Evolutionary conservation across 1,140 invertebrate genomes (phyloP), one percentile per base, ranked within the genome.

Genomic region (Teleopsis dalmanni): DNA sequence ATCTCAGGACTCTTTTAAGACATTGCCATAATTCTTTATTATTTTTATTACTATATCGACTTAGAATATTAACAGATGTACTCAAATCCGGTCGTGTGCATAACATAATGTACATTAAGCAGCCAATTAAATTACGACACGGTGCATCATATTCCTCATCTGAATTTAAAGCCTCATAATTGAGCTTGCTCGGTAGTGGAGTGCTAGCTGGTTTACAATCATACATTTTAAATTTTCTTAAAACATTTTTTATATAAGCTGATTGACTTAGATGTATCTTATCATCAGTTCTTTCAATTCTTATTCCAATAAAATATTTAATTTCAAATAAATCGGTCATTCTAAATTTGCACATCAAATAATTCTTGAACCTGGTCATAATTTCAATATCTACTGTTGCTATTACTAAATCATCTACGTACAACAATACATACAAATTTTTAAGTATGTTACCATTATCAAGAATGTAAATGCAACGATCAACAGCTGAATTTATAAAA

Each of bases 331-430:
- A 57, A 16, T 57, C 53, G 21, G 36, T 47, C 53, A 55, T 55
- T 34, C 31, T 44, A 50, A 47, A 54, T 43, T 42, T 55, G 36
- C 9, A 34, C 50, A 53, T 58, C 53, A 59, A 45, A 50, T 55
- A 59, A 18, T 43, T 42, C 49, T 58, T 58, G 44, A 55, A 56
- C 6, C 41, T 51, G 26, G 22, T 23, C 51, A 61, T 53, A 13
- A 33, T 48, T 19, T 47, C 50, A 16, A 49, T 52, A 38, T 58
- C 26, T 11, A 29, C 33, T 13, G 44, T 54, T 38, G 48, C 46
- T 23, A 62, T 55, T 29, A 63, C 55, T 10, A 56, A 22, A 49
- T 60, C 54, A 53, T 65, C 56, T 1, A 59, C 58, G 48, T 57
- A 62, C 23, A 61, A 26, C 25, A 62, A 40, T 13, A 58, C 43